Percentiles rank a stretch among this genome's conserved stretches.
These are phyloP conservation scores for Apodemia hepburni DNA, from an alignment of 2,888 invertebrate species.

Conservation along the genomic window DNA sequence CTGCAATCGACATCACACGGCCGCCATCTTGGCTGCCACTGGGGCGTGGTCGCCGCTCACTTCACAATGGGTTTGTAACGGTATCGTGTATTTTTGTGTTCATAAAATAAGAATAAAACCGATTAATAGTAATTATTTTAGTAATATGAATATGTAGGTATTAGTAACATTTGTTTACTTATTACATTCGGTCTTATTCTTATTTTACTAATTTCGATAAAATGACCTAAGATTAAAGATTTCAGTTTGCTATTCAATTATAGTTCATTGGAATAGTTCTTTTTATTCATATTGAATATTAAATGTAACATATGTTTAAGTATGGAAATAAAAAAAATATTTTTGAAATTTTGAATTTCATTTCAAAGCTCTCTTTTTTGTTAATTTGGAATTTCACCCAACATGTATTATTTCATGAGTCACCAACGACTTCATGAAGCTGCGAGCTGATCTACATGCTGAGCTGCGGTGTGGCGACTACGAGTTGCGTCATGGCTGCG, in stretches of 20 bases:
- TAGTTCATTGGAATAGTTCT: slow-evolving; percentile 64
- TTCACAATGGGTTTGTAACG: slow-evolving; percentile 81
- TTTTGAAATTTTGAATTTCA: slow-evolving; percentile 50
- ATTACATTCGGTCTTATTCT: slow-evolving; percentile 37
- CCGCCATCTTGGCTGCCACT: slow-evolving; percentile 80
- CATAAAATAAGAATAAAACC: slow-evolving; percentile 37
- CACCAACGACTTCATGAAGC: slow-evolving; percentile 62
- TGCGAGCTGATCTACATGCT: slow-evolving; percentile 43
- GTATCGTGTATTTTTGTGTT: slow-evolving; percentile 76
- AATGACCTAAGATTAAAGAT: slow-evolving; percentile 39
- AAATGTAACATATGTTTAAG: slow-evolving; percentile 77
- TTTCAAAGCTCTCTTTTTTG: slow-evolving; percentile 40
- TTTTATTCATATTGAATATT: slow-evolving; percentile 78
- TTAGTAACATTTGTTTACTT: neutral
- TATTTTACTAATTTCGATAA: slow-evolving; percentile 9
- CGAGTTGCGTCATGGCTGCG: slow-evolving; percentile 9
- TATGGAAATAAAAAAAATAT: slow-evolving; percentile 69
- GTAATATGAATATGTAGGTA: too few species aligned
- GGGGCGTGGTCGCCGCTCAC: slow-evolving; percentile 80
- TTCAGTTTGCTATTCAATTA: slow-evolving; percentile 65
- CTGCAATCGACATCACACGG: slow-evolving; percentile 62
- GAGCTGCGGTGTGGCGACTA: slow-evolving; percentile 48
- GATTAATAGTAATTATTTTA: slow-evolving; percentile 27
- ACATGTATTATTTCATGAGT: slow-evolving; percentile 78
- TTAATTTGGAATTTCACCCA: slow-evolving; percentile 65